These are phyloP conservation scores for Spheniscus mendiculus DNA, from an alignment of 2,113 vertebrate genomes.

Conservation along the genomic window DNA sequence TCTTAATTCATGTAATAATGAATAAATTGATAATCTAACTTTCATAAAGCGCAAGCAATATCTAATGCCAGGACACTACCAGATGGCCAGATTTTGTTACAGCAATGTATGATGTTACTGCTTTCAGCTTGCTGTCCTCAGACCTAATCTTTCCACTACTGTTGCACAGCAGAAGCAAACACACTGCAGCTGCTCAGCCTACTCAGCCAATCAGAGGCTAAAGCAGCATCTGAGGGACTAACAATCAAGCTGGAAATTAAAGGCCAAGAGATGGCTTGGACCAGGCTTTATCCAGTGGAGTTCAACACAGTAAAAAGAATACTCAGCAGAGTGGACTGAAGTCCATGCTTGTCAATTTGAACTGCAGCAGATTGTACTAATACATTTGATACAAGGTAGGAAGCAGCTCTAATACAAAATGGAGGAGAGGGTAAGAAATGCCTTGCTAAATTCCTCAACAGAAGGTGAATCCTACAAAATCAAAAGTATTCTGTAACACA, in stretches of 20 bases:
- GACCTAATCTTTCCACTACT: not conserved
- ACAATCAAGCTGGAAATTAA: not conserved
- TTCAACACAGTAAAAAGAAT: accelerated
- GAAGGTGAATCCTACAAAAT: not conserved
- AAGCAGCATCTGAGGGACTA: not conserved
- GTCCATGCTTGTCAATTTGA: not conserved
- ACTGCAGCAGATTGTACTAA: not conserved
- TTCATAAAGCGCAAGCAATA: not conserved
- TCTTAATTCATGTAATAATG: not conserved
- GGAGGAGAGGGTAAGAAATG: not conserved
- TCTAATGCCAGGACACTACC: not conserved
- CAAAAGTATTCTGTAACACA: not conserved
- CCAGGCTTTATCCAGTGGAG: not conserved
- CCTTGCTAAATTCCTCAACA: not conserved
- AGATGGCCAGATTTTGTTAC: not conserved
- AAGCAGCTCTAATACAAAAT: not conserved
- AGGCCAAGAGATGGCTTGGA: not conserved
- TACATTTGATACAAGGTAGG: not conserved
- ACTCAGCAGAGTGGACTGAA: not conserved
- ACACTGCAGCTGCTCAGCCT: not conserved
- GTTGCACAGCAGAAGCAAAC: not conserved
- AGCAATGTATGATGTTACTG: not conserved
- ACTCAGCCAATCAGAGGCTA: not conserved
- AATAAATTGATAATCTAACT: not conserved
- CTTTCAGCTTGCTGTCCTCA: not conserved